Evolutionary conservation across 2,797 vertebrate genomes (phyloP).

Genomic region (Sarcoramphus papa): DNA sequence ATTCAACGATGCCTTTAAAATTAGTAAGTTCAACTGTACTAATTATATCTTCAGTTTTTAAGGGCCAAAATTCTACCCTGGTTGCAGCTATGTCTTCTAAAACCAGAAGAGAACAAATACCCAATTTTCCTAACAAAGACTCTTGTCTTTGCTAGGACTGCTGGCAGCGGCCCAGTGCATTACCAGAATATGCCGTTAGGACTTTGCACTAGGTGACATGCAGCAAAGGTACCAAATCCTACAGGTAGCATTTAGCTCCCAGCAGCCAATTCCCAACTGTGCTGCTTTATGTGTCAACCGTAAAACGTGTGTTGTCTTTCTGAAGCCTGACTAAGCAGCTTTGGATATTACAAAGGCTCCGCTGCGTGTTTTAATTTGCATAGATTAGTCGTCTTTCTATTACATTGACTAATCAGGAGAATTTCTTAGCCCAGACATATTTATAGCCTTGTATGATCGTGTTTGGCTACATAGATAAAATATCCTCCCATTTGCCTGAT

Average conservation of each 20-base stretch:
- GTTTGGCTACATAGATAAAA: slow-evolving; percentile 51
- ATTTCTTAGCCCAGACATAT: slow-evolving; percentile 2
- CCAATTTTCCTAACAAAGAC: not conserved
- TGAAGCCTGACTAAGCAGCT: slow-evolving; percentile 57
- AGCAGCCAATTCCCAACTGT: not conserved
- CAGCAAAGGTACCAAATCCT: not conserved
- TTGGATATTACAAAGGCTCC: slow-evolving; percentile 43
- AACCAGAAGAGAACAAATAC: not conserved
- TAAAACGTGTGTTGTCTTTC: slow-evolving; percentile 43
- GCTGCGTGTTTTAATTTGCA: slow-evolving; percentile 58
- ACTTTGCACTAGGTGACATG: not conserved
- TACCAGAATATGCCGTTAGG: not conserved
- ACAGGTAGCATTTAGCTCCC: slow-evolving; percentile 10
- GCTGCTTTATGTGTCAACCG: not conserved
- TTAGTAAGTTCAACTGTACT: not conserved
- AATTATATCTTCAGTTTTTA: not conserved
- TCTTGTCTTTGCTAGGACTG: not conserved
- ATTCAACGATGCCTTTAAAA: not conserved
- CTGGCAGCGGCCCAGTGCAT: not conserved
- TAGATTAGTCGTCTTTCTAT: slow-evolving; percentile 47
- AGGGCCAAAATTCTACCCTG: not conserved
- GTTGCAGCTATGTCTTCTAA: not conserved
- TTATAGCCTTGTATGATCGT: slow-evolving; percentile 5
- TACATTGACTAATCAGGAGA: slow-evolving; percentile 38
- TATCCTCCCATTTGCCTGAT: slow-evolving; percentile 3